Evolutionary conservation across 2,888 invertebrate genomes (phyloP).

Genomic region (Caenorhabditis angaria): DNA sequence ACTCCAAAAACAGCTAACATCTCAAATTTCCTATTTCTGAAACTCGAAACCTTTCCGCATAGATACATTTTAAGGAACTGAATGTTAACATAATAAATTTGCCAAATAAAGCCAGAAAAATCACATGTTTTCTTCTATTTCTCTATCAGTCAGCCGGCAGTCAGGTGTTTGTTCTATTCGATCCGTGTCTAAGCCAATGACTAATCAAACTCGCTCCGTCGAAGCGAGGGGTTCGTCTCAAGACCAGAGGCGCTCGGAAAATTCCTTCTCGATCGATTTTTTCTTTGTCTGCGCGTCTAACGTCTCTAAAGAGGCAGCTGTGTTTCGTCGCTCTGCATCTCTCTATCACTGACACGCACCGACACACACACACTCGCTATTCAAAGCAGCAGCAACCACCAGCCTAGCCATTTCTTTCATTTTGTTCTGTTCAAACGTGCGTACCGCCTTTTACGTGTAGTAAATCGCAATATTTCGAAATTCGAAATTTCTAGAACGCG

Average conservation of each 20-base stretch:
- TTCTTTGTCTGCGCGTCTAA: background rate
- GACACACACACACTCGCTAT: slow-evolving; percentile 7
- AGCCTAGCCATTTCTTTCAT: slow-evolving; percentile 3
- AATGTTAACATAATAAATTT: too few relatives aligned
- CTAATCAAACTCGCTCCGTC: background rate
- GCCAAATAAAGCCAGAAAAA: background rate
- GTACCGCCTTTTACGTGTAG: background rate
- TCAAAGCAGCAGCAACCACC: background rate
- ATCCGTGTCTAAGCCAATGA: background rate
- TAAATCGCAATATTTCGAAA: background rate
- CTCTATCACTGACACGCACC: slow-evolving; percentile 3
- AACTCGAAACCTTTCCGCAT: too few relatives aligned
- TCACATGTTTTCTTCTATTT: background rate
- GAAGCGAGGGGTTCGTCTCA: background rate
- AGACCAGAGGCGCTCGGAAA: background rate
- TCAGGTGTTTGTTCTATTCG: background rate
- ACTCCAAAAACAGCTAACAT: too few relatives aligned
- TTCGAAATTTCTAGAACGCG: background rate
- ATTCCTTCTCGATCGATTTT: slow-evolving; percentile 1
- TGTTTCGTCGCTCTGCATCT: background rate
- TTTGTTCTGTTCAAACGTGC: slow-evolving; percentile 1
- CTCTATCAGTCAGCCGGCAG: background rate
- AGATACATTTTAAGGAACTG: too few relatives aligned
- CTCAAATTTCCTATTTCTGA: too few relatives aligned
- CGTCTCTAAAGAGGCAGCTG: background rate